Percentiles rank a stretch among this genome's conserved stretches.
These are phyloP conservation scores for Drosophila mimica DNA, from an alignment of 2,888 invertebrate genomes.

Conservation along the genomic window DNA sequence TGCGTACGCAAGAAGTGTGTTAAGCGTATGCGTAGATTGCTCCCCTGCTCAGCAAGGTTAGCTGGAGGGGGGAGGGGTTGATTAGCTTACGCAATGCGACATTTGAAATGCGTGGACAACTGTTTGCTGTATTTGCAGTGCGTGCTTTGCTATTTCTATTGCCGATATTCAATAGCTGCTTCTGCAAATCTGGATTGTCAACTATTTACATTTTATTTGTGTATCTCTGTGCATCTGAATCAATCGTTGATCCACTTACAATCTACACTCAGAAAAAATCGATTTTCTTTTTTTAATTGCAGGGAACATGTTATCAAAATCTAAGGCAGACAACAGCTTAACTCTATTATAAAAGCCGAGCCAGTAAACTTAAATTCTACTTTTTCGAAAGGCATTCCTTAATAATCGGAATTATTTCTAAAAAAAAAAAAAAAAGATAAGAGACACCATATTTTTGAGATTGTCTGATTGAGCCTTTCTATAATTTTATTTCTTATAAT, in stretches of 20 bases:
- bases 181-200: neutral
- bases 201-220: neutral
- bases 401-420: too few species aligned
- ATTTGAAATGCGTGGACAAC: conserved; percentile 9
- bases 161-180: neutral
- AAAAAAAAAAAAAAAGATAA: too few species aligned
- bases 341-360: neutral
- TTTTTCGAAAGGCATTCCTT: neutral
- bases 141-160: neutral
- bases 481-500: too few species aligned
- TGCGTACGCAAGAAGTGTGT: conserved; percentile 73
- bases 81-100: conserved; percentile 48
- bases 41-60: neutral
- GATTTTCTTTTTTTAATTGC: neutral
- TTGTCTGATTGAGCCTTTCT: too few species aligned
- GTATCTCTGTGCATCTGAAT: neutral
- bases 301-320: too few species aligned
- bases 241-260: neutral
- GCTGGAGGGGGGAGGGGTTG: neutral
- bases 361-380: neutral
- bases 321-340: neutral
- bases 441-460: too few species aligned
- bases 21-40: conserved; percentile 62
- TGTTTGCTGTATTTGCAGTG: neutral
- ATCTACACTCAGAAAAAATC: neutral